These are phyloP conservation scores for Exaiptasia diaphana DNA, from an alignment of 64 coral and sea anemone genomes.

Conservation along the genomic window DNA sequence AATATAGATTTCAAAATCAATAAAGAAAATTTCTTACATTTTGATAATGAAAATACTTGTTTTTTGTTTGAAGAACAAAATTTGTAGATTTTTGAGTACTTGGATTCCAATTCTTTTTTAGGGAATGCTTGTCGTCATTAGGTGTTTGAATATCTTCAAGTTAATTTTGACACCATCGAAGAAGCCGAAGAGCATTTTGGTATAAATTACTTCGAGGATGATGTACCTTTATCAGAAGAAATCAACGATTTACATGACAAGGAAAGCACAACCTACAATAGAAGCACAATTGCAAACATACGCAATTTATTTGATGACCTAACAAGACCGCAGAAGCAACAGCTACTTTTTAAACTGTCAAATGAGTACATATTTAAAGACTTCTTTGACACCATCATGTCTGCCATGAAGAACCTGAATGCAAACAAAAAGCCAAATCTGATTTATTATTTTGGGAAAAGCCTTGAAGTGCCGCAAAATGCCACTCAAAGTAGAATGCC, in stretches of 20 bases:
- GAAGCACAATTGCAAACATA: neutral
- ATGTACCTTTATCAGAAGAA: neutral
- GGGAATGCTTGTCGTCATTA: slow-evolving; percentile 5
- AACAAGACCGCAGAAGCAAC: neutral
- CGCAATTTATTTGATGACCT: neutral
- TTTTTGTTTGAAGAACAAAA: too few relatives aligned
- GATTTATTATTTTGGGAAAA: neutral
- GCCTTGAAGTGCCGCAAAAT: neutral
- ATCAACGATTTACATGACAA: neutral
- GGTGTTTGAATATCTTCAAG: neutral
- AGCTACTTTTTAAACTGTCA: neutral
- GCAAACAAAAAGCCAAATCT: neutral
- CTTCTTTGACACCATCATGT: neutral
- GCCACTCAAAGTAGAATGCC: neutral
- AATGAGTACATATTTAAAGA: neutral
- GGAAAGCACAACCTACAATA: neutral
- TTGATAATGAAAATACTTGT: too few relatives aligned
- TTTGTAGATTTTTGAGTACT: too few relatives aligned
- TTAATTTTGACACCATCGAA: neutral
- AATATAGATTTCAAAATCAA: too few relatives aligned
- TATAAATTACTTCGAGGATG: slow-evolving; percentile 11
- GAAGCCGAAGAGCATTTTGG: slow-evolving; percentile 3
- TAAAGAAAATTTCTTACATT: too few relatives aligned
- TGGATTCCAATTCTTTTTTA: too few relatives aligned
- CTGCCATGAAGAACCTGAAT: neutral